Evolutionary conservation across 1,140 invertebrate species (phyloP).

Genomic region (Calephelis nemesis): DNA sequence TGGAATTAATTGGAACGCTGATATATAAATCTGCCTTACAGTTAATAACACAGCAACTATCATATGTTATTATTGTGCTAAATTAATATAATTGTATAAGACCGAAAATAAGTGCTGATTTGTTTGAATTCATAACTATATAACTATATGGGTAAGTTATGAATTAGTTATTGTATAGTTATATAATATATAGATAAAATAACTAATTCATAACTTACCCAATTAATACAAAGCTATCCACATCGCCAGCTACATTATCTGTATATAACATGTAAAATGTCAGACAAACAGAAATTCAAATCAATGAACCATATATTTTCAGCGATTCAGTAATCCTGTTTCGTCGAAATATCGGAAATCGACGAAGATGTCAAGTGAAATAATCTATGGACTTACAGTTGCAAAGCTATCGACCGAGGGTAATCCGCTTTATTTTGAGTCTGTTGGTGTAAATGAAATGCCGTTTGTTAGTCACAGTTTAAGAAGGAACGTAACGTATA

Average conservation of each 20-base stretch:
- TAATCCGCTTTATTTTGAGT: not conserved
- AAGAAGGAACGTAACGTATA: no score
- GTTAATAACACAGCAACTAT: no score
- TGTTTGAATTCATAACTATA: no score
- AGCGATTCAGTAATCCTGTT: slow-evolving; percentile 19
- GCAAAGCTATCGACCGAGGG: not conserved
- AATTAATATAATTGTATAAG: no score
- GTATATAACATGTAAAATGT: not conserved
- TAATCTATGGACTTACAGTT: slow-evolving; percentile 17
- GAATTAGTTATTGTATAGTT: no score
- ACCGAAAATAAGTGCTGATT: no score
- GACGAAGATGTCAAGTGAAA: slow-evolving; percentile 18
- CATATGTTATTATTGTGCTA: no score
- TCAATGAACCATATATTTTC: slow-evolving; percentile 16
- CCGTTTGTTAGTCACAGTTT: not conserved
- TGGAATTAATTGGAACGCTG: no score
- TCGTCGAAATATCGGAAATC: slow-evolving; percentile 14
- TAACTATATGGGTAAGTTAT: no score
- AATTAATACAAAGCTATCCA: not conserved
- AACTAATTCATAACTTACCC: not conserved
- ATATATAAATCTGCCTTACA: no score
- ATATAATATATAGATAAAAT: no score
- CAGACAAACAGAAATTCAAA: not conserved
- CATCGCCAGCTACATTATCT: not conserved
- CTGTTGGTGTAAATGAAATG: not conserved